Percentiles rank a stretch among this genome's conserved stretches.
phyloP scores from a whole-genome alignment of 2,888 invertebrate species.

The Drosophila mayaguana region DNA sequence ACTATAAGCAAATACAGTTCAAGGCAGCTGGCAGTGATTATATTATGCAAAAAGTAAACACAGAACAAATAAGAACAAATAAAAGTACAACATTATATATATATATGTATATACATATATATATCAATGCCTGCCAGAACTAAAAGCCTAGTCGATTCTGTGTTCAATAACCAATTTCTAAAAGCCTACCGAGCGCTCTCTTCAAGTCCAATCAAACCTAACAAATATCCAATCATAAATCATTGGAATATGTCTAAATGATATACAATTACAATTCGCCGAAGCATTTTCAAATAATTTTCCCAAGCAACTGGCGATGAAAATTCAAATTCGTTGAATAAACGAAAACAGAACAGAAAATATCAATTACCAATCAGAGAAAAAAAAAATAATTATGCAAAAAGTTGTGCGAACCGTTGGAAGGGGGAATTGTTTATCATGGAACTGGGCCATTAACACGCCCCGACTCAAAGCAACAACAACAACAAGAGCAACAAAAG shows the following conservation, averaged over 20 bases:
- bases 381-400: slow-evolving; percentile 8
- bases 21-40: too few relatives aligned
- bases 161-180: background rate
- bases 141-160: too few relatives aligned
- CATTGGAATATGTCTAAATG: slow-evolving; percentile 1
- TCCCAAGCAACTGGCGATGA: slow-evolving; percentile 18
- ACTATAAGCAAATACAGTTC: too few relatives aligned
- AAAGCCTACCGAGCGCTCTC: background rate
- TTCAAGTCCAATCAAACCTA: background rate
- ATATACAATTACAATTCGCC: slow-evolving; percentile 1
- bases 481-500: slow-evolving; percentile 22
- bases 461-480: slow-evolving; percentile 16
- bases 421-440: slow-evolving; percentile 65
- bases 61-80: too few relatives aligned
- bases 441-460: slow-evolving; percentile 70
- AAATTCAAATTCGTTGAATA: slow-evolving; percentile 36
- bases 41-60: too few relatives aligned
- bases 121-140: too few relatives aligned
- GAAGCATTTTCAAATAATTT: background rate
- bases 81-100: background rate
- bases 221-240: slow-evolving; percentile 1
- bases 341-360: slow-evolving; percentile 24
- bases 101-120: background rate
- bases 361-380: slow-evolving; percentile 40
- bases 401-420: slow-evolving; percentile 35